phyloP scores from a whole-genome alignment of 2,797 vertebrate species.

The Etheostoma perlongum region DNA sequence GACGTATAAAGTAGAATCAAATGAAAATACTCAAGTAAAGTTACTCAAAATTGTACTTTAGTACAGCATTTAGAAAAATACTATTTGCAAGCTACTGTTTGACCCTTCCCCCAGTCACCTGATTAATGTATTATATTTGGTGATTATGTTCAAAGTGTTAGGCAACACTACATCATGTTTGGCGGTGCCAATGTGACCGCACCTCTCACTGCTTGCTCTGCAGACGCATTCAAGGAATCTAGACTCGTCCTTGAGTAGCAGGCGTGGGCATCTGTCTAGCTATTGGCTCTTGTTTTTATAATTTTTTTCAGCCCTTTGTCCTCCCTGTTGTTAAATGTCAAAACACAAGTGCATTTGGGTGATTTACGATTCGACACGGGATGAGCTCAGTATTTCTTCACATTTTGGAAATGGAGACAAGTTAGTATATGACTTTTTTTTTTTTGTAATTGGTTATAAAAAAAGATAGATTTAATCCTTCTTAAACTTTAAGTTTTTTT shows the following conservation, averaged over 20 bases:
- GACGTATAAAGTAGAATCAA: not conserved
- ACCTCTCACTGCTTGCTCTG: not conserved
- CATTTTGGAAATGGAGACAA: constrained; percentile 46
- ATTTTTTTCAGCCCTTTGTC: constrained; percentile 15
- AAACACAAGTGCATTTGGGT: constrained; percentile 10
- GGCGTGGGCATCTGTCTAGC: constrained; percentile 1
- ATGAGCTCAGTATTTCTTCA: constrained; percentile 6
- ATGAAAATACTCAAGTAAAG: not conserved
- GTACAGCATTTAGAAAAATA: not conserved
- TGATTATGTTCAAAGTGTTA: too few relatives aligned
- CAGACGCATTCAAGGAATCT: constrained; percentile 1
- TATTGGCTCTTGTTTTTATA: constrained; percentile 38
- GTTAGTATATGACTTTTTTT: constrained; percentile 62
- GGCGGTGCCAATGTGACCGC: too few relatives aligned
- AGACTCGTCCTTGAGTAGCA: constrained; percentile 12
- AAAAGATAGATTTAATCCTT: constrained; percentile 4
- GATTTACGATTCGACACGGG: constrained; percentile 12
- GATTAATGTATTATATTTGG: not conserved
- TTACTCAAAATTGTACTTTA: not conserved
- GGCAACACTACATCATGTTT: too few relatives aligned
- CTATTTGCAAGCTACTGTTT: not conserved
- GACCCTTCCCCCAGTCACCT: not conserved
- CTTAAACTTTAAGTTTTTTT: not conserved
- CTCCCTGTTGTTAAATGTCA: not conserved
- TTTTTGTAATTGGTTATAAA: not conserved